Evolutionary conservation across 2,888 invertebrate species (phyloP), one percentile per base, ranked within the genome.

Genomic region (Spicauda simplicius): DNA sequence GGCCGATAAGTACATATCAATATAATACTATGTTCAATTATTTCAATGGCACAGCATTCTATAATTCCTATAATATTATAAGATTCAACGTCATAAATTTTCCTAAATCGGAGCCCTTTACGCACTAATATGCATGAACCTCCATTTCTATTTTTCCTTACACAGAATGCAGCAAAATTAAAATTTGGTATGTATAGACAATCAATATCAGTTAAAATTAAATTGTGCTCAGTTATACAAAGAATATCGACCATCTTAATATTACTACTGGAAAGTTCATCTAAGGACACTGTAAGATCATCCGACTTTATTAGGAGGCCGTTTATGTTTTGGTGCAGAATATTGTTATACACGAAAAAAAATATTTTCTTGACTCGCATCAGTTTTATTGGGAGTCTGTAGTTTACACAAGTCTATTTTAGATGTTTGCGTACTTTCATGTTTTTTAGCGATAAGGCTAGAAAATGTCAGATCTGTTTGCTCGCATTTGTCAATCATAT

Each of bases 321-420:
- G 12, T 57, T 57, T 12, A 57, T 19, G 16, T 37, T 57, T 37
- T 37, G 56, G 30, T 57, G 56, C n/a, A 57, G 12, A 30, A 57
- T 57, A 7, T 18, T 5, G 2, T 37, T 57, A 57, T 19, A 18
- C 33, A 37, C 37, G 18, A 16, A 57, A 41, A 52, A 52, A 18
- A 6, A 6, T 1, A 18, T 18, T 52, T 6, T 18, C 50, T 14
- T 14, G 3, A 18, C 11, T 18, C 10, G 3, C 8, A 10, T 52
- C 50, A 19, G 3, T 1, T 6, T 16, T 52, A 52, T 52, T 7
- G 8, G 50, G 4, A 18, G 10, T 18, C 0, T 18, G 10, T 1
- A 18, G 18, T 18, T 18, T 10, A 19, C 5, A n/a, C 11, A 3
- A 12, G 19, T 52, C 52, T 52, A 12, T 12, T 12, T 37, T 4